Percentiles rank a stretch among this genome's conserved stretches.
Evolutionary conservation across 2,888 invertebrate species (phyloP).

Genomic region (Spisula solida): DNA sequence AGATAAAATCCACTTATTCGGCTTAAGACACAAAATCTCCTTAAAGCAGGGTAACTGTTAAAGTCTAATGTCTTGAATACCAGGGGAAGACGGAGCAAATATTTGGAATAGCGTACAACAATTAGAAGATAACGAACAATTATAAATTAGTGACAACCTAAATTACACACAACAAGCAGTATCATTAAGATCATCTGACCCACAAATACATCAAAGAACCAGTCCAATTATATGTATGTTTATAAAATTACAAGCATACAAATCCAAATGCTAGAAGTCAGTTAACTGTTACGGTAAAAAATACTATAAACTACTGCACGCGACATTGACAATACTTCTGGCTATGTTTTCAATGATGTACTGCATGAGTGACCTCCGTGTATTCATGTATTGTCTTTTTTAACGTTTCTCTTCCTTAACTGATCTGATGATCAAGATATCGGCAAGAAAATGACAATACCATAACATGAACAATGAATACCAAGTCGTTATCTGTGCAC

Average conservation of each 20-base stretch:
- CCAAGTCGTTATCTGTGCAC: neutral
- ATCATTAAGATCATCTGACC: neutral
- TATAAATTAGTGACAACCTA: slow-evolving; percentile 27
- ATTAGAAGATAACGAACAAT: neutral
- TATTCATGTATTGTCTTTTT: neutral
- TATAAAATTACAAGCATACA: slow-evolving; percentile 16
- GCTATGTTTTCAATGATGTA: neutral
- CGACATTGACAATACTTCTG: neutral
- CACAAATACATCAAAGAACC: neutral
- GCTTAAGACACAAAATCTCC: neutral
- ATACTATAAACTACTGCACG: neutral
- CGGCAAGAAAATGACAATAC: neutral
- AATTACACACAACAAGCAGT: neutral
- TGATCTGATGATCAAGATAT: slow-evolving; percentile 1
- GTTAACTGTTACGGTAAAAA: neutral
- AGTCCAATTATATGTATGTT: neutral
- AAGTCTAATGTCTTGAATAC: neutral
- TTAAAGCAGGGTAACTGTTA: neutral
- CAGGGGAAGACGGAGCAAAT: neutral
- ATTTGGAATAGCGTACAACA: neutral
- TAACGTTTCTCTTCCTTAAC: neutral
- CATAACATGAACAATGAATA: slow-evolving; percentile 13
- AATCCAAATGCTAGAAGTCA: neutral
- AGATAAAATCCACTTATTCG: slow-evolving; percentile 5
- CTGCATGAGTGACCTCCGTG: neutral